Conservation (phyloP, 2,113 vertebrate genomes). For the Melanerpes aurifrons region DNA sequence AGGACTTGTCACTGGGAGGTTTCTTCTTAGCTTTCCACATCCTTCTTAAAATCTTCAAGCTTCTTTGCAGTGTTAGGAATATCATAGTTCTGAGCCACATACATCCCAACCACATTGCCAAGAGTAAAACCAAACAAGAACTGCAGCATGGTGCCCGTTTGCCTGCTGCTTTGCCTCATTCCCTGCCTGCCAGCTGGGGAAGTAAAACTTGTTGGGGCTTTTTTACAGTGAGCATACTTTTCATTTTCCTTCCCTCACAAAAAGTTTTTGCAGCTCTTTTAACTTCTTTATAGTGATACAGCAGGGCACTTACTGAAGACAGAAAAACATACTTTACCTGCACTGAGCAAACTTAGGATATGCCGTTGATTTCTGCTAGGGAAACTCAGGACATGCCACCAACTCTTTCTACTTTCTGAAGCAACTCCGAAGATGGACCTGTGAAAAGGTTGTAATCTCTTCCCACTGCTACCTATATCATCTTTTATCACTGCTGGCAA, state of each 20-base stretch:
- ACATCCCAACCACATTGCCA: too few relatives aligned
- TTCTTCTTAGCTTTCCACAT: slow-evolving; percentile 95
- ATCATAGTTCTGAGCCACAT: too few relatives aligned
- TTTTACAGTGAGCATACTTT: not conserved
- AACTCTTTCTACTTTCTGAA: not conserved
- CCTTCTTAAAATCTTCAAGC: slow-evolving; percentile 92
- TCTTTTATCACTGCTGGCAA: not conserved
- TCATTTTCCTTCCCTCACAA: not conserved
- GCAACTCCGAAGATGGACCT: not conserved
- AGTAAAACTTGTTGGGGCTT: too few relatives aligned
- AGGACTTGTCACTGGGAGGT: slow-evolving; percentile 80
- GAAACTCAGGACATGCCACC: not conserved
- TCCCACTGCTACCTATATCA: not conserved
- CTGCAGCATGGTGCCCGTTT: too few relatives aligned
- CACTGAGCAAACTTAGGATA: not conserved
- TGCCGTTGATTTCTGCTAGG: not conserved
- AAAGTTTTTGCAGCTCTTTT: not conserved
- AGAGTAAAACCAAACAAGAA: too few relatives aligned
- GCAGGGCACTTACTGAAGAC: not conserved
- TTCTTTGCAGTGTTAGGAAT: slow-evolving; percentile 95
- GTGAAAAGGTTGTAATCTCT: not conserved
- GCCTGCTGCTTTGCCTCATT: too few relatives aligned
- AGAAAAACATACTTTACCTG: not conserved
- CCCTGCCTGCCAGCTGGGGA: too few relatives aligned
- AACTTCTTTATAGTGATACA: not conserved